Conservation (phyloP, 37 sponge, comb jelly and placozoan genomes). For the Beroe forskalii region DNA sequence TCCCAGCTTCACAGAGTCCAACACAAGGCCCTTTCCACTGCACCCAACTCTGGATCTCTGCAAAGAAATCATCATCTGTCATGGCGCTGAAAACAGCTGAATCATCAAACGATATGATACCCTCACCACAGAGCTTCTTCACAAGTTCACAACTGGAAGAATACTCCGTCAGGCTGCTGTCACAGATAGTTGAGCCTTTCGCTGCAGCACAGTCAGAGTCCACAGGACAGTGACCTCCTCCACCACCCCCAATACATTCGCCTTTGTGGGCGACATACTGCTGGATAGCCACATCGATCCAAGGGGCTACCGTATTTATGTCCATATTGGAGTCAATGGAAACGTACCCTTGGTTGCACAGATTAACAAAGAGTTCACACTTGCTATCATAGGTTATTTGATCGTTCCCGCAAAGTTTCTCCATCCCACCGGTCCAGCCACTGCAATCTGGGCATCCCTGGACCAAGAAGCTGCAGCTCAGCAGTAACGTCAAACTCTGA, state of each 20-base stretch:
- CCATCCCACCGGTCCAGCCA: slow-evolving; percentile 8
- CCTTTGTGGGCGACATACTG: neutral
- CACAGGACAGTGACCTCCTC: slow-evolving; percentile 12
- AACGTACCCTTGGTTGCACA: neutral
- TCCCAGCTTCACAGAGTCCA: slow-evolving; percentile 42
- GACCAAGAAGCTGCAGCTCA: too few relatives aligned
- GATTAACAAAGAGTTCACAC: slow-evolving; percentile 46
- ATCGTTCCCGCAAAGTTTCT: slow-evolving; percentile 32
- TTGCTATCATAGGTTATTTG: neutral
- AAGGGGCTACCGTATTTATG: neutral
- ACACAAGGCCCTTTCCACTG: slow-evolving; percentile 31
- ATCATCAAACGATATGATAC: slow-evolving; percentile 6
- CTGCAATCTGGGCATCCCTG: slow-evolving; percentile 1
- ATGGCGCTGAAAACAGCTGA: neutral
- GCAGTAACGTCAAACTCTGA: too few relatives aligned
- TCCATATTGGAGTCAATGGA: neutral
- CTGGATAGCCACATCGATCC: neutral
- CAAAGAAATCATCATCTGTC: slow-evolving; percentile 18
- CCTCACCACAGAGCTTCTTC: neutral
- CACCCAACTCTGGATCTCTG: neutral
- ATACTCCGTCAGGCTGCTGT: slow-evolving; percentile 26
- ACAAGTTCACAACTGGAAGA: slow-evolving; percentile 41
- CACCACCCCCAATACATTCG: slow-evolving; percentile 8
- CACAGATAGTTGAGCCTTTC: neutral
- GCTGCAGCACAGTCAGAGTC: slow-evolving; percentile 9